Base-by-base conservation (phyloP, 1,140 invertebrate genomes). In the Rhopalosiphum maidis region DNA sequence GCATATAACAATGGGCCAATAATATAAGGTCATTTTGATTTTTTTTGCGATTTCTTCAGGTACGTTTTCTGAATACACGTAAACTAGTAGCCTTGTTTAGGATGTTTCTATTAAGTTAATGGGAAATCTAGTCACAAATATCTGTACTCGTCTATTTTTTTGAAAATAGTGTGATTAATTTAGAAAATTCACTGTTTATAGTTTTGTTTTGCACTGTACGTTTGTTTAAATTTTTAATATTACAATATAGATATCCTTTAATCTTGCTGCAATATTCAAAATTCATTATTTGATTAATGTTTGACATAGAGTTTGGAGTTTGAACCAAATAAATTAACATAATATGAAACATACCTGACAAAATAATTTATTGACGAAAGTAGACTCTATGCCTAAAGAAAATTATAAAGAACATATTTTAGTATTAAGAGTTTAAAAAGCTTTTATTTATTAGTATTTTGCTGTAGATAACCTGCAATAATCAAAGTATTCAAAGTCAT, bases 21-120 rank as follows among this genome's bases (percentile, higher is more conserved):
- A 37, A 35, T 89, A 37, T 55, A 89, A 55, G 87, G 87, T 89
- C 87, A 55, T 89, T 89, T 88, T 89, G 21, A 89, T 55, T 55
- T 54, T 54, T 54, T 89, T 35, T 51, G 35, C 1, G 9, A 55
- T 55, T 89, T 89, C 8, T 30, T 89, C 7, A 88, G 30, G 51
- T 88, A 35, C 37, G 8, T 55, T 54, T 89, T 55, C 11, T 9
- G 35, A 35, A 86, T 89, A 55, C 8, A 35, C 22, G 3, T 55
- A 89, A 88, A 88, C 43, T n/a, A 87, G 2, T 87, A 87, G 51
- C 46, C 86, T 51, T 88, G 86, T 88, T 88, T 35, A 88, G 18
- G 30, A 88, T 88, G 18, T n/a, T 88, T 48, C 6, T 35, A 21
- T n/a, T 21, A 88, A 88, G 2, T 48, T 30, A 51, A 88, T 51